A percentile compares a stretch with the other conserved stretches of the same genome.
Evolutionary conservation across 2,888 invertebrate species (phyloP).

Genomic region (Cheilosia impressa): DNA sequence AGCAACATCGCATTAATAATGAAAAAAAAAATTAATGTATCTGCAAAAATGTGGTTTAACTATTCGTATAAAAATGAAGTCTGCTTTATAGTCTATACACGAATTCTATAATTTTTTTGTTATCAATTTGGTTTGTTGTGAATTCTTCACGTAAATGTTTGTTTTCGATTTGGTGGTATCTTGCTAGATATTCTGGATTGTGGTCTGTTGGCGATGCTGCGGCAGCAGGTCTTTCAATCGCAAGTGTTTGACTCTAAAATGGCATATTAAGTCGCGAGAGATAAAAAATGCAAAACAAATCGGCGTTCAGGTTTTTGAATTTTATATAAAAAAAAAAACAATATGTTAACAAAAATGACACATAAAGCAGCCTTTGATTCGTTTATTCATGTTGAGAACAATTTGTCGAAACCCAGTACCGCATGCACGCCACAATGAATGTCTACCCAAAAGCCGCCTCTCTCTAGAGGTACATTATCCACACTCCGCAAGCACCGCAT

Average conservation of each 20-base stretch:
- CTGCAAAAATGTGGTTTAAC: conserved; percentile 66
- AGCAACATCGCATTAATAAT: conserved; percentile 51
- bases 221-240: conserved; percentile 40
- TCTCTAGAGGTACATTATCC: conserved; percentile 21
- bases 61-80: conserved; percentile 31
- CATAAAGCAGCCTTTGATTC: conserved; percentile 1
- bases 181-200: conserved; percentile 45
- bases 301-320: conserved; percentile 40
- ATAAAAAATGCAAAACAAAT: conserved; percentile 50
- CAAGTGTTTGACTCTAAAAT: conserved; percentile 57
- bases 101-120: conserved; percentile 24
- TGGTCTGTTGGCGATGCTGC: not conserved
- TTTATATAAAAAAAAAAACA: conserved; percentile 12
- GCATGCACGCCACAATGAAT: conserved; percentile 33
- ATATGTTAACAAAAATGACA: too few species aligned
- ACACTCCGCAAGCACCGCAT: conserved; percentile 5
- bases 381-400: conserved; percentile 42
- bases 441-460: conserved; percentile 38
- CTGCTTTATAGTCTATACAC: not conserved
- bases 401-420: conserved; percentile 17
- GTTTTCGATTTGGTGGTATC: not conserved
- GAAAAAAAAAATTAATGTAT: conserved; percentile 65
- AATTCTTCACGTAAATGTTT: conserved; percentile 32
- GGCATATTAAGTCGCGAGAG: conserved; percentile 18
- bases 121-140: conserved; percentile 46